phyloP scores from a whole-genome alignment of 1,140 invertebrate species.

The Pomacea maculata region DNA sequence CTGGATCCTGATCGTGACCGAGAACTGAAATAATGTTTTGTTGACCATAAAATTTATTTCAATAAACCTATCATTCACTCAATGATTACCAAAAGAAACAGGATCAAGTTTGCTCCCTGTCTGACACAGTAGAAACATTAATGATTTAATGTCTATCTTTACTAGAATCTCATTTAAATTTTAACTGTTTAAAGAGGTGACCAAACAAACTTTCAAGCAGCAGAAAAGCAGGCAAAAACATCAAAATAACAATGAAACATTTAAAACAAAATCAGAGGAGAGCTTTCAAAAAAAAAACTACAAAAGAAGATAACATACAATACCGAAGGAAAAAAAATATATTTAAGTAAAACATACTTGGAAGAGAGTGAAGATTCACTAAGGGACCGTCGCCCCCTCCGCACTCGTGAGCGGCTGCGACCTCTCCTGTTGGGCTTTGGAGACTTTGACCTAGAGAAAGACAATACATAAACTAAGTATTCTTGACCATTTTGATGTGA shows the following conservation, averaged over 20 bases:
- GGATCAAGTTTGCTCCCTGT: too few relatives aligned
- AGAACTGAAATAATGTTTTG: slow-evolving; percentile 45
- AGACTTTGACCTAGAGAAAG: slow-evolving; percentile 57
- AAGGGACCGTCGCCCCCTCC: slow-evolving; percentile 51
- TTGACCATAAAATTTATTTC: slow-evolving; percentile 5
- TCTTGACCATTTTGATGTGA: neutral
- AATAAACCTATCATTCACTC: neutral
- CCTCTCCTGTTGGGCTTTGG: slow-evolving; percentile 52
- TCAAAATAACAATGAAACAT: too few relatives aligned
- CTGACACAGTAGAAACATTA: too few relatives aligned
- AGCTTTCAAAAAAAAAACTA: too few relatives aligned
- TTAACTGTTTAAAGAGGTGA: too few relatives aligned
- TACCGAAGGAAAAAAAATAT: neutral
- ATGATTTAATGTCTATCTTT: too few relatives aligned
- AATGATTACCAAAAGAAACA: too few relatives aligned
- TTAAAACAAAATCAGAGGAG: too few relatives aligned
- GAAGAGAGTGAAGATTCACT: slow-evolving; percentile 62
- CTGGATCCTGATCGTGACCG: slow-evolving; percentile 58
- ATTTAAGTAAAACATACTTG: slow-evolving; percentile 41
- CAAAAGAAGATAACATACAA: neutral
- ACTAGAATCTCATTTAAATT: too few relatives aligned
- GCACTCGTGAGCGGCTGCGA: slow-evolving; percentile 56
- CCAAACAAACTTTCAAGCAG: too few relatives aligned
- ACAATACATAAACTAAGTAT: neutral
- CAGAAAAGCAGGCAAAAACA: too few relatives aligned